Conservation (phyloP, 1,140 invertebrate genomes). For the Cepaea nemoralis region DNA sequence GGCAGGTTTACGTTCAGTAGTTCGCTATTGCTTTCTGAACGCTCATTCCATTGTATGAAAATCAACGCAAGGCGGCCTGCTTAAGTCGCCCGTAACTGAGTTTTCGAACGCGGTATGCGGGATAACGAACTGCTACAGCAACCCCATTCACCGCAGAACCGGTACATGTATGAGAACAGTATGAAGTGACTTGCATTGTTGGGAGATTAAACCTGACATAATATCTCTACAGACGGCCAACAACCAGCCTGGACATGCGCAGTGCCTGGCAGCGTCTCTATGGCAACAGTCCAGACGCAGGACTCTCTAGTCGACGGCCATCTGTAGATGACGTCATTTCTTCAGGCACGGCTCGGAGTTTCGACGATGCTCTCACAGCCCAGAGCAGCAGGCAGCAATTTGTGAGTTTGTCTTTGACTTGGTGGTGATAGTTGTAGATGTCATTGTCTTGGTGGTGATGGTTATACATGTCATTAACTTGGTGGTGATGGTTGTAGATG, state of each 20-base stretch:
- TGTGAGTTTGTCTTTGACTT: slow-evolving; percentile 3
- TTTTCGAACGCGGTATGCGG: no score
- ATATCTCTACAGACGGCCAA: not conserved
- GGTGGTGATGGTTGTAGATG: not conserved
- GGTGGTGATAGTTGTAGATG: not conserved
- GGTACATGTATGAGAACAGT: not conserved
- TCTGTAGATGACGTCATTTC: not conserved
- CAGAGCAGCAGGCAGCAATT: not conserved
- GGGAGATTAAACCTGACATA: not conserved
- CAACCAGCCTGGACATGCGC: slow-evolving; percentile 31
- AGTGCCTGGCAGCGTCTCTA: slow-evolving; percentile 46
- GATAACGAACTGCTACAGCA: not conserved
- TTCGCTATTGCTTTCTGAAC: no score
- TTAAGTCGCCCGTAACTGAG: not conserved
- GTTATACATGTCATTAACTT: not conserved
- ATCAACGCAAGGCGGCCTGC: not conserved
- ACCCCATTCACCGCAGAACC: not conserved
- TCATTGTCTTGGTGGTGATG: not conserved
- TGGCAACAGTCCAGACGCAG: not conserved
- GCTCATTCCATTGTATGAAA: not conserved
- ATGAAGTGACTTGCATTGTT: not conserved
- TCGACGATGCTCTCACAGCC: not conserved
- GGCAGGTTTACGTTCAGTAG: no score
- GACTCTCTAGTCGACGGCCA: not conserved
- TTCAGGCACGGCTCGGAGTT: not conserved